Conservation (phyloP, 2,113 vertebrate species). For the Oplegnathus fasciatus region DNA sequence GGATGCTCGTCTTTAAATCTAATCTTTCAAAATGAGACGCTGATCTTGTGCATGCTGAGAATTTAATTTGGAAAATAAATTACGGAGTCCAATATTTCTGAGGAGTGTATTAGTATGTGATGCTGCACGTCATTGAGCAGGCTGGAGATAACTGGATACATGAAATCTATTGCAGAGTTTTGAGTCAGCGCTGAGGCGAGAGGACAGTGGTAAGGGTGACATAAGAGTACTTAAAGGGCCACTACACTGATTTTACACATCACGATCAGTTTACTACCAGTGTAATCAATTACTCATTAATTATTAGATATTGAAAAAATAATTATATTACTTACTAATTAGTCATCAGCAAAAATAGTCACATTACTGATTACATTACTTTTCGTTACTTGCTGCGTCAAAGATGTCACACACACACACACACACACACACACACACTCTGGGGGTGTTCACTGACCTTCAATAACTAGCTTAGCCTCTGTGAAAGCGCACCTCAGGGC, state of each 20-base stretch:
- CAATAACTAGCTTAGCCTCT: too few species aligned
- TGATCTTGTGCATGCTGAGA: conserved; percentile 58
- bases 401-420: too few species aligned
- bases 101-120: conserved; percentile 50
- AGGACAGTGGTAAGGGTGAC: not conserved
- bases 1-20: conserved; percentile 51
- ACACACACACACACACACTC: not conserved
- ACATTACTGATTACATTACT: too few species aligned
- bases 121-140: conserved; percentile 28
- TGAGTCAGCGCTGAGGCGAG: conserved; percentile 9
- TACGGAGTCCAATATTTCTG: conserved; percentile 52
- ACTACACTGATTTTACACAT: not conserved
- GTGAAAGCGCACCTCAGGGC: too few species aligned
- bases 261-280: not conserved
- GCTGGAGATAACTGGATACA: conserved; percentile 10
- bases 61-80: conserved; percentile 64
- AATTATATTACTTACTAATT: not conserved
- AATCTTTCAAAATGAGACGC: conserved; percentile 66
- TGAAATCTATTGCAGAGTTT: conserved; percentile 30
- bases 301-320: not conserved
- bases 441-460: not conserved
- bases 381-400: too few species aligned
- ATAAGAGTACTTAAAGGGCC: conserved; percentile 13
- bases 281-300: not conserved
- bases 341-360: not conserved